Base-by-base conservation (phyloP, 35 echinoderm and acorn worm genomes). In the Chiridota heheva region DNA sequence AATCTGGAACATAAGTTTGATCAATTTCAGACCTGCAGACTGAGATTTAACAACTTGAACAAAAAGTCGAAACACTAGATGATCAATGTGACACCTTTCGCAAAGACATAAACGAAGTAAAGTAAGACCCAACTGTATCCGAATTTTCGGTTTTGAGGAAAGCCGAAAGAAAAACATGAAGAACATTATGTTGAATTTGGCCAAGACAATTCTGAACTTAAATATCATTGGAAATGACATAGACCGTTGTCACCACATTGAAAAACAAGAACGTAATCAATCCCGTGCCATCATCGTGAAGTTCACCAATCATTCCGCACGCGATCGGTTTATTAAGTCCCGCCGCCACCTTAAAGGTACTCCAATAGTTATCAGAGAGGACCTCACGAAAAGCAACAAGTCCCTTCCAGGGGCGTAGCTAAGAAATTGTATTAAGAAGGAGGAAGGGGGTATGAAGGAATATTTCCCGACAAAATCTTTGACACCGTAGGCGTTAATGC, bases 121-220 rank as follows among this genome's bases (percentile, higher is more conserved):
- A 72, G 31, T 43, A 72, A 43, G 42, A 72, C 18, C 31, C 68
- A 72, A 72, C 68, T 72, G 39, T 17, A 18, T 72, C 6, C 41
- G 68, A 44, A 15, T 72, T 20, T 72, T 72, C 47, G 68, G 68
- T 2, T 7, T 72, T 44, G 68, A 72, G 47, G 39, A 72, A 15
- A 72, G 31, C 6, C 40, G 16, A 22, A 72, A 43, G 4, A 43
- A 72, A 40, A 72, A 72, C 29, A 72, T 43, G 4, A 25, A 43
- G 39, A 72, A 6, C 18, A 44, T 44, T 29, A 18, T 72, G 0
- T 26, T 17, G 24, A 22, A 72, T 44, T 4, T 72, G 22, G 68
- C 39, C 35, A 18, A 17, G 0, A 72, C 22, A 0, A 44, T 44
- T 44, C 31, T 72, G 35, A 26, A 43, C 17, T 72, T 26, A 10